Evolutionary conservation across 2,113 vertebrate species (phyloP).

Genomic region (Corythornis madagascariensis): DNA sequence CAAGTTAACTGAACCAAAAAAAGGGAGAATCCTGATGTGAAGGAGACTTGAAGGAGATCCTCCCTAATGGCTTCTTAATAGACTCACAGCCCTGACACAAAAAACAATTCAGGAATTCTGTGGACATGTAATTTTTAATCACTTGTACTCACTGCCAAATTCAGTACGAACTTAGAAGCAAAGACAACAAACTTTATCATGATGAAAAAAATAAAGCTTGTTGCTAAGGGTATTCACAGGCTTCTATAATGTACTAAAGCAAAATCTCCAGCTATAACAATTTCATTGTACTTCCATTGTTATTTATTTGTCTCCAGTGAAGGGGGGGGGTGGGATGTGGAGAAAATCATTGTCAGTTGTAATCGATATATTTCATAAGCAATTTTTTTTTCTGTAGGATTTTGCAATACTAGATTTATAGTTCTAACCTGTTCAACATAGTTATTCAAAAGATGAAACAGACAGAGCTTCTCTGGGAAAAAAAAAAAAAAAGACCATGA

Average conservation of each 20-base stretch:
- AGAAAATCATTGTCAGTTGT: constrained; percentile 24
- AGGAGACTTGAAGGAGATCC: constrained; percentile 83
- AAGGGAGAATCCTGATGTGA: constrained; percentile 79
- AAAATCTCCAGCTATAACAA: constrained; percentile 27
- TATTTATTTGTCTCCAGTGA: constrained; percentile 59
- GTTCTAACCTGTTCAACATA: constrained; percentile 39
- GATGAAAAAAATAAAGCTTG: constrained; percentile 39
- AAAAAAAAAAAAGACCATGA: neutral
- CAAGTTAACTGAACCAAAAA: constrained; percentile 84
- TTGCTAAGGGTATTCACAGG: constrained; percentile 20
- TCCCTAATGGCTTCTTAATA: constrained; percentile 81
- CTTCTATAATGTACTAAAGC: constrained; percentile 15
- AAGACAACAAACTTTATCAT: constrained; percentile 60
- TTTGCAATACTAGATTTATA: constrained; percentile 60
- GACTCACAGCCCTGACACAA: constrained; percentile 70
- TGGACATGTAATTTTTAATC: constrained; percentile 78
- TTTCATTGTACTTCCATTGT: constrained; percentile 13
- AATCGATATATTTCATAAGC: constrained; percentile 62
- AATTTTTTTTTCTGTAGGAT: constrained; percentile 46
- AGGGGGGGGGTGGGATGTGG: neutral
- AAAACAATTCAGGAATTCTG: constrained; percentile 81
- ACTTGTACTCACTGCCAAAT: constrained; percentile 67
- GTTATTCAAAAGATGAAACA: constrained; percentile 28
- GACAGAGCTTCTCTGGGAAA: neutral
- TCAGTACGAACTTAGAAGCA: constrained; percentile 53